phyloP scores from a whole-genome alignment of 2,888 invertebrate genomes.

The Sceliomorpha sp. region DNA sequence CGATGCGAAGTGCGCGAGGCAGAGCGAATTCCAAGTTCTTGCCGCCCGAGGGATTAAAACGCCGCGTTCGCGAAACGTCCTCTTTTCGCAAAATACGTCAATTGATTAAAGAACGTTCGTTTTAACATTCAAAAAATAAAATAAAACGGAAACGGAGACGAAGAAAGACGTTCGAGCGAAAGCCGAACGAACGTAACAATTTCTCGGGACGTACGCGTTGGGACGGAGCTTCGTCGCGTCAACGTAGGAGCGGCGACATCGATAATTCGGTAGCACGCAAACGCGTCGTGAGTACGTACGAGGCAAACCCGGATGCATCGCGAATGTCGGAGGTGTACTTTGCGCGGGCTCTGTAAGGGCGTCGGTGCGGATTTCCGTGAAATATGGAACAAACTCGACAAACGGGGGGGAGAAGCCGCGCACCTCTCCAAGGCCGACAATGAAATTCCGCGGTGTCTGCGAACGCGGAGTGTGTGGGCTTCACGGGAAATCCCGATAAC shows the following conservation, averaged over 20 bases:
- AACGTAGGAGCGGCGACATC: constrained; percentile 10
- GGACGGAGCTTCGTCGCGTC: constrained; percentile 12
- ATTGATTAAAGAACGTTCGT: too few species aligned
- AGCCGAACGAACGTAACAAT: background rate
- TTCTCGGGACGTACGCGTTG: constrained; percentile 4
- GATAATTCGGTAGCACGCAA: constrained; percentile 1
- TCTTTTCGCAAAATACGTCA: too few species aligned
- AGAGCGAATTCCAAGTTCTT: too few species aligned
- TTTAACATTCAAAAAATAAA: too few species aligned
- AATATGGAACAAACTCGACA: constrained; percentile 58
- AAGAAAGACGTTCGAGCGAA: too few species aligned
- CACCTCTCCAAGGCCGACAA: constrained; percentile 35
- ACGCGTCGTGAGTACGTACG: background rate
- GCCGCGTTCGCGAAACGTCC: too few species aligned
- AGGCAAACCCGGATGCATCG: background rate
- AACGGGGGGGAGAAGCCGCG: constrained; percentile 55
- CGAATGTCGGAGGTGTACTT: constrained; percentile 6
- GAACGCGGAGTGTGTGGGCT: constrained; percentile 41
- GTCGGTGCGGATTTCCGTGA: constrained; percentile 53
- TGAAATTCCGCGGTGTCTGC: constrained; percentile 64
- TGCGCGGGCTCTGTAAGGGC: constrained; percentile 14
- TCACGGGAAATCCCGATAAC: constrained; percentile 17
- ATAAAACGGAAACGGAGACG: too few species aligned
- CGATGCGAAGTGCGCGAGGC: too few species aligned
- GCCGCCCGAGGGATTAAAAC: too few species aligned